phyloP scores from a whole-genome alignment of 2,797 vertebrate genomes.

The Loris lydekkerianus region DNA sequence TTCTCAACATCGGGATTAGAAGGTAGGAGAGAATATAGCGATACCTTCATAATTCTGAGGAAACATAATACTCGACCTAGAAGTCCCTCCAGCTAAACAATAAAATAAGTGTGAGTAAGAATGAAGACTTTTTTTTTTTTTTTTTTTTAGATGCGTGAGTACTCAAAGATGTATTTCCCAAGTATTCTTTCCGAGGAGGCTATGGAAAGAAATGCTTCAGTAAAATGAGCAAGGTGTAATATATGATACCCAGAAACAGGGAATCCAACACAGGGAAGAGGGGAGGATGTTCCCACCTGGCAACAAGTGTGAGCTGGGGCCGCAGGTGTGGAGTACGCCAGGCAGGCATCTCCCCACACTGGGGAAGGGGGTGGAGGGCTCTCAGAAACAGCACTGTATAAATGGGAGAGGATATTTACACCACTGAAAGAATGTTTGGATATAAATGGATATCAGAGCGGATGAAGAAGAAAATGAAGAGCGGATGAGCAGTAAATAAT shows the following conservation, averaged over 20 bases:
- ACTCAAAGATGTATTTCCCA: not conserved
- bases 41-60: not conserved
- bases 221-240: not conserved
- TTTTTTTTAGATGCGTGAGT: not conserved
- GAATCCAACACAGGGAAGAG: not conserved
- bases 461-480: not conserved
- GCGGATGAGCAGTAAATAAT: not conserved
- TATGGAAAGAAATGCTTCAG: not conserved
- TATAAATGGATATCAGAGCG: not conserved
- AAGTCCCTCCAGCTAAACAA: not conserved
- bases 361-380: no score
- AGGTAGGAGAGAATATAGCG: not conserved
- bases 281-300: fast-evolving
- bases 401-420: not conserved
- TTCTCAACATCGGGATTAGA: not conserved
- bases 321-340: fast-evolving
- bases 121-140: not conserved
- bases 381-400: not conserved
- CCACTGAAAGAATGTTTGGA: not conserved
- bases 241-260: not conserved
- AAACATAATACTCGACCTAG: not conserved
- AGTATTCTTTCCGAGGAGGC: not conserved
- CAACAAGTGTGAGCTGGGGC: fast-evolving
- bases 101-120: not conserved
- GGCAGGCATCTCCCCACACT: not conserved